Evolutionary conservation across 2,797 vertebrate genomes (phyloP).

Genomic region (Sebastes matsubarae): DNA sequence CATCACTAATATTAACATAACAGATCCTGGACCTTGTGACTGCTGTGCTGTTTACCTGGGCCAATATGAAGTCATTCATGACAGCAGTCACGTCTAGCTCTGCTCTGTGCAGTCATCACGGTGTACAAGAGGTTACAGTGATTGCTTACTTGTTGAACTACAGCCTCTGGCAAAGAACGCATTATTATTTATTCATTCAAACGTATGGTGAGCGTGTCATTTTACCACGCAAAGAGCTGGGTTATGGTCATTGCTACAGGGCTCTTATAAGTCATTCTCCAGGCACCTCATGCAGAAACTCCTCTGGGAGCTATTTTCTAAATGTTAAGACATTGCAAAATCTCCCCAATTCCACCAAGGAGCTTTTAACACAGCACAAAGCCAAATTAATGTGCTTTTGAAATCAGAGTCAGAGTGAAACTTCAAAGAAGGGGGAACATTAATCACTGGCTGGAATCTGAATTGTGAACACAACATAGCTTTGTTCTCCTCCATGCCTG

Average conservation of each 20-base stretch:
- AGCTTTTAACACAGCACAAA: conserved; percentile 45
- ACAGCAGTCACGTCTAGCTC: neutral
- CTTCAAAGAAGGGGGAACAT: conserved; percentile 69
- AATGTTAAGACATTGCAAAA: conserved; percentile 39
- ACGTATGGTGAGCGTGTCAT: neutral
- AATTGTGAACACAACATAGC: conserved; percentile 52
- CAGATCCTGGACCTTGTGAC: conserved; percentile 19
- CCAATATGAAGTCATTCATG: conserved; percentile 26
- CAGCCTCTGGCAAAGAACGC: neutral
- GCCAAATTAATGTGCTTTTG: conserved; percentile 66
- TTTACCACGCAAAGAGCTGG: neutral
- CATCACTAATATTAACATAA: conserved; percentile 54
- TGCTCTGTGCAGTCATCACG: neutral
- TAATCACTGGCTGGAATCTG: conserved; percentile 64
- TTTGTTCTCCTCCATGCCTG: conserved; percentile 51
- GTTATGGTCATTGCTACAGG: neutral
- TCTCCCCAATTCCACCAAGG: conserved; percentile 28
- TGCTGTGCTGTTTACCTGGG: conserved; percentile 9
- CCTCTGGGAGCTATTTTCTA: conserved; percentile 32
- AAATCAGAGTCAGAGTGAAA: conserved; percentile 52
- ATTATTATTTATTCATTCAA: neutral
- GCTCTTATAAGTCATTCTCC: neutral
- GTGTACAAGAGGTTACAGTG: neutral
- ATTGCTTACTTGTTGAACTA: conserved; percentile 2
- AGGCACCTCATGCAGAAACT: conserved; percentile 9